Percentiles rank a stretch among this genome's conserved stretches.
phyloP scores from a whole-genome alignment of 2,113 vertebrate species.

The Phoxinus phoxinus region DNA sequence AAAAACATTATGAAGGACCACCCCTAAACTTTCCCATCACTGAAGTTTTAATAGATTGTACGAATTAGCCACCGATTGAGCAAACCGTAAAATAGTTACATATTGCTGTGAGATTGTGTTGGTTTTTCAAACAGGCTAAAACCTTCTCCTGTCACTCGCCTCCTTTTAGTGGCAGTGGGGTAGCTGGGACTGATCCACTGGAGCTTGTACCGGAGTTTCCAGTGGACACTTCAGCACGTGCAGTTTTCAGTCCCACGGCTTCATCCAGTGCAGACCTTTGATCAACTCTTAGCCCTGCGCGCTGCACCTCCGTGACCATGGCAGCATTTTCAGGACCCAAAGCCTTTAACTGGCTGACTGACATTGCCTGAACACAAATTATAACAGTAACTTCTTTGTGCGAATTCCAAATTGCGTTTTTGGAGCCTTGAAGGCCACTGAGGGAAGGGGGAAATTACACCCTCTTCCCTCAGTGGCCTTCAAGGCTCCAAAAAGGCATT shows the following conservation, averaged over 20 bases:
- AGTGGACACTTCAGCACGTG: neutral
- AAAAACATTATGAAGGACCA: too few relatives aligned
- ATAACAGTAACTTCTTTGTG: neutral
- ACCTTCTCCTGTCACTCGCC: constrained; percentile 54
- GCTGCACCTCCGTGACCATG: constrained; percentile 65
- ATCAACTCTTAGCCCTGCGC: constrained; percentile 8
- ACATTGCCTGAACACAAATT: constrained; percentile 62
- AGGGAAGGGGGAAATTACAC: too few relatives aligned
- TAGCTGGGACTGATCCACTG: neutral
- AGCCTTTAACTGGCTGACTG: constrained; percentile 64
- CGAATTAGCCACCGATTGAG: too few relatives aligned
- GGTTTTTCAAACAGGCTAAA: neutral
- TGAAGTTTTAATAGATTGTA: too few relatives aligned
- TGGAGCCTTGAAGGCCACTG: too few relatives aligned
- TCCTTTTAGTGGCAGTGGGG: constrained; percentile 47
- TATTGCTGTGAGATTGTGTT: neutral
- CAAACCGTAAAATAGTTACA: too few relatives aligned
- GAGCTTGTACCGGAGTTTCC: neutral
- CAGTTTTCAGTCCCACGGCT: constrained; percentile 23
- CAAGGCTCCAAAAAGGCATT: too few relatives aligned
- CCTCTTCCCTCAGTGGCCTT: too few relatives aligned
- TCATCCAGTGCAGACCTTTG: constrained; percentile 57
- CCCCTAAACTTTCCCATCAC: too few relatives aligned
- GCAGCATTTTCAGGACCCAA: constrained; percentile 72
- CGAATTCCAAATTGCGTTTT: too few relatives aligned